Base-by-base conservation (phyloP, 2,113 vertebrate genomes). In the Gadus chalcogrammus region DNA sequence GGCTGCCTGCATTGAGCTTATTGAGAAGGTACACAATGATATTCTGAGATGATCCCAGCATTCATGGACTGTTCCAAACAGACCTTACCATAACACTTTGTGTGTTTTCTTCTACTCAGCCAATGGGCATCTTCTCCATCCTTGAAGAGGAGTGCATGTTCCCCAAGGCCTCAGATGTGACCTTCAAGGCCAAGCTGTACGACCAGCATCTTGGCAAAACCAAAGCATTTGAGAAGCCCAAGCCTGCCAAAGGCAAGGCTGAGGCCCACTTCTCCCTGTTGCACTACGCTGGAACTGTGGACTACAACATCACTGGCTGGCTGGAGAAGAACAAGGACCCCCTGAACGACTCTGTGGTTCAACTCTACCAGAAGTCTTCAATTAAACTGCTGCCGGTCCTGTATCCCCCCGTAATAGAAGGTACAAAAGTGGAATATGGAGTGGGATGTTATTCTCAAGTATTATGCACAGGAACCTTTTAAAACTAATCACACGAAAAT, bases 1-100 rank as follows among this genome's bases (percentile, higher is more conserved):
- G 89, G 93, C 93, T 88, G 93, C 94, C 76, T 95, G 94, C 87
- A 95, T 95, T 87, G 94, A 95, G 86, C 94, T 95, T 15, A 94
- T 94, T 88, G 94, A 95, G 80, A 95, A 93, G 93, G 94, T 95
- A 82, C 72, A 89, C 13, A 58, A n/a, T 17, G 5, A 17, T 16
- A 3, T n/a, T 17, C 55, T 7, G 15, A n/a, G n/a, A 16, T 48
- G 1, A 9, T 12, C 0, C 55, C 55, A 58, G 4, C n/a, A 58
- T 6, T 0, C 55, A 58, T n/a, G 5, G 55, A 18, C 0, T 58
- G n/a, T 58, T 58, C n/a, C 15, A 58, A 58, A 6, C 15, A 13
- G 0, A 13, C n/a, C 15, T n/a, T 8, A 5, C n/a, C 5, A 58
- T 58, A 17, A 58, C n/a, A 13, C n/a, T 58, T 61, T 0, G 9